Percentiles rank a stretch among this genome's conserved stretches.
phyloP scores from a whole-genome alignment of 2,888 invertebrate species.

The Epiblema foenella region DNA sequence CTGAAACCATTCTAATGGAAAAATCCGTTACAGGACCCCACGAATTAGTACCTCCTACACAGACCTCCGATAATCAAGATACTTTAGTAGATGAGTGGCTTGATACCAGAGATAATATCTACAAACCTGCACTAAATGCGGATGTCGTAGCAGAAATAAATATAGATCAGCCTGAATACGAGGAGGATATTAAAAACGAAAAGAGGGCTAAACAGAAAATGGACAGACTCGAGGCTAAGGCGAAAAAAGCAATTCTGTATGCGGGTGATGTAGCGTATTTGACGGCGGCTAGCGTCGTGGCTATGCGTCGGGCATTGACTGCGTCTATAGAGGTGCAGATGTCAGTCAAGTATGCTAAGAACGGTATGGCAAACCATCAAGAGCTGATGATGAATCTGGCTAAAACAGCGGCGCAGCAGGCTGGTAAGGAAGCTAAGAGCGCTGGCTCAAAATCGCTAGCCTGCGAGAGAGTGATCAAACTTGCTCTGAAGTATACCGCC shows the following conservation, averaged over 20 bases:
- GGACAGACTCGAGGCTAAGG: constrained; percentile 74
- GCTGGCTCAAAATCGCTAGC: constrained; percentile 76
- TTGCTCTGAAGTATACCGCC: constrained; percentile 77
- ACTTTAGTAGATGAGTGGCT: constrained; percentile 71
- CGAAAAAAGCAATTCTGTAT: constrained; percentile 79
- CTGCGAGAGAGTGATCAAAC: constrained; percentile 74
- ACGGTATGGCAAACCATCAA: constrained; percentile 78
- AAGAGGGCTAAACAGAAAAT: constrained; percentile 71
- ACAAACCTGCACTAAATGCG: constrained; percentile 63
- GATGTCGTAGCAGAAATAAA: constrained; percentile 75
- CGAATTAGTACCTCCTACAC: constrained; percentile 57
- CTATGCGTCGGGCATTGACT: constrained; percentile 76
- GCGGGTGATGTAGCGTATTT: constrained; percentile 81
- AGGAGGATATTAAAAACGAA: constrained; percentile 66
- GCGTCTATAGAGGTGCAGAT: constrained; percentile 80
- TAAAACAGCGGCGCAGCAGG: constrained; percentile 80
- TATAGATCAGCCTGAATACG: constrained; percentile 71
- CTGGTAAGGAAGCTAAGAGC: constrained; percentile 79
- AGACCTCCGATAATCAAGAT: constrained; percentile 66
- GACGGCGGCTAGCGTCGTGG: constrained; percentile 78
- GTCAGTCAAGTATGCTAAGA: constrained; percentile 77
- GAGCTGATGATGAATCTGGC: constrained; percentile 82
- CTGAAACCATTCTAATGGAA: constrained; percentile 66
- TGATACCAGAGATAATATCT: constrained; percentile 65
- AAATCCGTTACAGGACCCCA: constrained; percentile 67